phyloP scores from a whole-genome alignment of 1,140 invertebrate species.

The Orius laevigatus region DNA sequence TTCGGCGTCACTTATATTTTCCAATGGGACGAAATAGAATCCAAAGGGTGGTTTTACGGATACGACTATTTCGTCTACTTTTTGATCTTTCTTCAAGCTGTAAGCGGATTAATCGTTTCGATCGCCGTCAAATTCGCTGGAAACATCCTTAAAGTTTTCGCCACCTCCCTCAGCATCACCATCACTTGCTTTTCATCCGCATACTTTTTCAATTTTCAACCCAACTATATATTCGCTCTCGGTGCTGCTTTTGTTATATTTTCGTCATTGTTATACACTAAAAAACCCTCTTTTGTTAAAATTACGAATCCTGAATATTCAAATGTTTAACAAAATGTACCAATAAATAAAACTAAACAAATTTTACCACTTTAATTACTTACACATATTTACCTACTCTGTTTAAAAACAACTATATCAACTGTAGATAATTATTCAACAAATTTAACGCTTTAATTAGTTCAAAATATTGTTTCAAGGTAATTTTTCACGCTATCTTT shows the following conservation, averaged over 20 bases:
- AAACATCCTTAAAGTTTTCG: conserved; percentile 91
- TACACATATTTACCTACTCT: no score
- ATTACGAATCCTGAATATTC: no score
- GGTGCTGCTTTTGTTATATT: conserved; percentile 80
- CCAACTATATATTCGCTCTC: conserved; percentile 72
- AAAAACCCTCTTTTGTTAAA: no score
- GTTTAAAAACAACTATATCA: no score
- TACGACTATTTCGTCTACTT: conserved; percentile 76
- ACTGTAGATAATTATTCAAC: no score
- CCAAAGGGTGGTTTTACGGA: conserved; percentile 54
- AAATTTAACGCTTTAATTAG: no score
- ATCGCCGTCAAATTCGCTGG: conserved; percentile 94
- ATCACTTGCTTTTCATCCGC: conserved; percentile 86
- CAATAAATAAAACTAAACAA: no score
- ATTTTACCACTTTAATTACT: no score
- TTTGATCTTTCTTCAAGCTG: conserved; percentile 64
- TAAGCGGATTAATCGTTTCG: conserved; percentile 80
- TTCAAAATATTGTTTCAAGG: no score
- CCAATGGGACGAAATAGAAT: conserved; percentile 32
- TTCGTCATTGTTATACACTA: conserved; percentile 86
- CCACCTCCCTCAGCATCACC: conserved; percentile 90
- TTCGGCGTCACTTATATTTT: conserved; percentile 16
- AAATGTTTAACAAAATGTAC: no score
- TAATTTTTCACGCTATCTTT: no score
- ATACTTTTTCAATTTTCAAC: conserved; percentile 78